Conservation (phyloP, 2,113 vertebrate species). For the Marcusenius ussheri region DNA sequence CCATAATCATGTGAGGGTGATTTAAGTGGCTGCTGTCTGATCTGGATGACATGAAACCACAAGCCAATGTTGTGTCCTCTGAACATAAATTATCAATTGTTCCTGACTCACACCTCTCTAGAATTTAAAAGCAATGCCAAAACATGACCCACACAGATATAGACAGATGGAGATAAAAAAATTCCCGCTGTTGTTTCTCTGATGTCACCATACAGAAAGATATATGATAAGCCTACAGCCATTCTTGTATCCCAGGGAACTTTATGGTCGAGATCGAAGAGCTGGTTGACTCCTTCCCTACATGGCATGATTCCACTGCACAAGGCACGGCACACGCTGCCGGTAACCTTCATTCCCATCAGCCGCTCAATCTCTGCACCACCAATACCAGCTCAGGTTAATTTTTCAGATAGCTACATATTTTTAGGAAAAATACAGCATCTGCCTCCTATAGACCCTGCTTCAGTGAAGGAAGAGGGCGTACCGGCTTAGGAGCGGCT, state of each 20-base stretch:
- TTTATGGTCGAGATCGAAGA: background rate
- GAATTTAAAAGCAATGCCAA: background rate
- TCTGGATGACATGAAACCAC: background rate
- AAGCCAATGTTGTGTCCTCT: background rate
- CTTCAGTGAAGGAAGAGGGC: background rate
- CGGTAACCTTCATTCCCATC: background rate
- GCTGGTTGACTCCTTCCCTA: background rate
- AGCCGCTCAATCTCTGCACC: background rate
- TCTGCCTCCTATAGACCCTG: background rate
- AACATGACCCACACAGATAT: background rate
- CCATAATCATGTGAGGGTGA: background rate
- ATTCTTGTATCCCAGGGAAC: background rate
- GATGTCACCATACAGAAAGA: background rate
- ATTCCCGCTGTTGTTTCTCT: background rate
- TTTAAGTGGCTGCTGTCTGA: background rate
- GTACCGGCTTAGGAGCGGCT: background rate
- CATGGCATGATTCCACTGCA: background rate
- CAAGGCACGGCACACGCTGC: background rate
- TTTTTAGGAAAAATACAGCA: background rate
- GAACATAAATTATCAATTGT: background rate
- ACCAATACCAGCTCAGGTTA: background rate
- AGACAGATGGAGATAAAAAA: background rate
- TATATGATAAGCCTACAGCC: background rate
- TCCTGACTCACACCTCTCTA: background rate
- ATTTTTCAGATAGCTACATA: background rate